Percentiles rank a stretch among this genome's conserved stretches.
Conservation (phyloP, 2,113 vertebrate genomes). For the Panurus biarmicus region DNA sequence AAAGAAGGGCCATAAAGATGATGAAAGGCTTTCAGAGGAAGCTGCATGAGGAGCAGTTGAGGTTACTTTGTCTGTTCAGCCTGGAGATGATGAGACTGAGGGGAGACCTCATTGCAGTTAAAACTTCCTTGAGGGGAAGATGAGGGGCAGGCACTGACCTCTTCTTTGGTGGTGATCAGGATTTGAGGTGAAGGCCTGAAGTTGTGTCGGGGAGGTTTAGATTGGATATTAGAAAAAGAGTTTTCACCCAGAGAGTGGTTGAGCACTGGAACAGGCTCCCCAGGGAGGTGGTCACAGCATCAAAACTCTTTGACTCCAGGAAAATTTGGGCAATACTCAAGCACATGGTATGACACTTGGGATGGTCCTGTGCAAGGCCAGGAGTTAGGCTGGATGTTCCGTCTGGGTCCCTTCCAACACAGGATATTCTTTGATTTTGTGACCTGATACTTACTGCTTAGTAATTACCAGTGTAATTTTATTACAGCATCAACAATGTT, state of each 20-base stretch:
- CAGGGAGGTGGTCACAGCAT: neutral
- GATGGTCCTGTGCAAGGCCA: neutral
- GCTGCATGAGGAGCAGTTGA: neutral
- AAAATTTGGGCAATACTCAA: neutral
- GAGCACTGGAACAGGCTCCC: neutral
- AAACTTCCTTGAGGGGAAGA: neutral
- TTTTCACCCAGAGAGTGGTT: neutral
- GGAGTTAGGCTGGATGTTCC: neutral
- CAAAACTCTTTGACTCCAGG: neutral
- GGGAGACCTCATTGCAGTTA: neutral
- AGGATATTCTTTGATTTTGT: neutral
- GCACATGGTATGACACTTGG: neutral
- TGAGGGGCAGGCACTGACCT: neutral
- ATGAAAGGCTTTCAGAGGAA: neutral
- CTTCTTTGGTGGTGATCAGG: neutral
- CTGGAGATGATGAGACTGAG: neutral
- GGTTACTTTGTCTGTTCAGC: neutral
- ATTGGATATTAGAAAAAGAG: neutral
- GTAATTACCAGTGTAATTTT: slow-evolving; percentile 1
- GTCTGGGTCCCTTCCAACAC: neutral
- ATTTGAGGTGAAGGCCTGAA: neutral
- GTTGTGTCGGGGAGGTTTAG: neutral
- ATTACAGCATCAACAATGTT: slow-evolving; percentile 86
- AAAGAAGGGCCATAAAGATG: neutral
- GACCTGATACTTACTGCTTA: neutral